Evolutionary conservation across 2,888 invertebrate species (phyloP).

Genomic region (Agriopis marginaria): DNA sequence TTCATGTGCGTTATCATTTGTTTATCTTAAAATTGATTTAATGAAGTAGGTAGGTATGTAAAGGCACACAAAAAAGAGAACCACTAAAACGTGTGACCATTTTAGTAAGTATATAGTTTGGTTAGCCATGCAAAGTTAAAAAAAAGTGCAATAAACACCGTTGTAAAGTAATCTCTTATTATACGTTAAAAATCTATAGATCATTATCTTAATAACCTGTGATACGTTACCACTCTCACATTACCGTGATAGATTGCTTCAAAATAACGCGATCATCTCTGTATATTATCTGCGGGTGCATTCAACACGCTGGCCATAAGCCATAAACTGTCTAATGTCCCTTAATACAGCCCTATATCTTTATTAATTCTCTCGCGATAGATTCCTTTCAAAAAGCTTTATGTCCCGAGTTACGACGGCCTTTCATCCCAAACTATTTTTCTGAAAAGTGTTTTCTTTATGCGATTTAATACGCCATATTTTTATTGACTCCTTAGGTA

Average conservation of each 20-base stretch:
- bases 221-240: conserved; percentile 37
- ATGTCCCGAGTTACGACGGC: conserved; percentile 80
- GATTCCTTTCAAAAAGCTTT: conserved; percentile 83
- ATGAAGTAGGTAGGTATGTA: no score
- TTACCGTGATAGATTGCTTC: conserved; percentile 66
- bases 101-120: not conserved
- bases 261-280: conserved; percentile 52
- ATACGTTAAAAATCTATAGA: conserved; percentile 5
- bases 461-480: conserved; percentile 82
- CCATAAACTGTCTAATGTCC: conserved; percentile 82
- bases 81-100: no score
- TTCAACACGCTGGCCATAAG: conserved; percentile 68
- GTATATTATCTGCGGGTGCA: conserved; percentile 68
- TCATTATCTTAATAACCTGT: conserved; percentile 32
- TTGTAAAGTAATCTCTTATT: not conserved
- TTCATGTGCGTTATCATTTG: no score
- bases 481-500: conserved; percentile 76
- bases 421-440: conserved; percentile 82
- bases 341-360: conserved; percentile 83
- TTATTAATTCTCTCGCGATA: conserved; percentile 83
- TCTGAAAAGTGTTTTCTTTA: conserved; percentile 85
- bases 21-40: no score
- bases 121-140: not conserved
- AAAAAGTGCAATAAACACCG: conserved; percentile 14
- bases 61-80: no score